Percentiles rank a stretch among this genome's conserved stretches.
phyloP scores from a whole-genome alignment of 2,113 vertebrate genomes.

The Trinectes maculatus region DNA sequence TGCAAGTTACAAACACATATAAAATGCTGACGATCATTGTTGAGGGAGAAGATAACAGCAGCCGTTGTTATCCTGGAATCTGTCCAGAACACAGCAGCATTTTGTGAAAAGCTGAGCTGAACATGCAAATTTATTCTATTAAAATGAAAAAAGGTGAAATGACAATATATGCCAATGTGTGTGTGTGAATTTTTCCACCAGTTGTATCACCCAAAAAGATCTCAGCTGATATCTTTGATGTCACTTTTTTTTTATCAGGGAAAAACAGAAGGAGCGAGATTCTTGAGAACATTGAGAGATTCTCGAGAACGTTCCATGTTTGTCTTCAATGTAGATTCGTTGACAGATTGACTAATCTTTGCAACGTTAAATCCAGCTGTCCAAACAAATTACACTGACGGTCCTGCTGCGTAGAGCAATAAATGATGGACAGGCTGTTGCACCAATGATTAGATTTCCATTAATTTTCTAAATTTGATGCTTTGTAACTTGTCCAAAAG shows the following conservation, averaged over 20 bases:
- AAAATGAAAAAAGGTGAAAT: conserved; percentile 6
- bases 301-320: not conserved
- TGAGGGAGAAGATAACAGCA: conserved; percentile 18
- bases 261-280: conserved; percentile 7
- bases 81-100: too few species aligned
- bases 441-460: conserved; percentile 21
- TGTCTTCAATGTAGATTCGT: not conserved
- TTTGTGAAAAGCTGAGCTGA: conserved; percentile 20
- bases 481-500: conserved; percentile 9
- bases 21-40: conserved; percentile 20
- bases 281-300: too few species aligned
- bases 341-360: conserved; percentile 25
- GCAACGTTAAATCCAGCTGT: not conserved
- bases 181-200: not conserved
- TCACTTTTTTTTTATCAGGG: not conserved
- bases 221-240: conserved; percentile 9
- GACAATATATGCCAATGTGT: not conserved
- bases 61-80: conserved; percentile 24
- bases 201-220: not conserved
- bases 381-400: conserved; percentile 32
- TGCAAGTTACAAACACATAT: conserved; percentile 8
- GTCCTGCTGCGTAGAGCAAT: conserved; percentile 13
- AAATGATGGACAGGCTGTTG: conserved; percentile 7
- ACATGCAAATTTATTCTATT: conserved; percentile 11
- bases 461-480: conserved; percentile 6